These are phyloP conservation scores for Podilymbus podiceps DNA, from an alignment of 2,113 vertebrate genomes.

Conservation along the genomic window DNA sequence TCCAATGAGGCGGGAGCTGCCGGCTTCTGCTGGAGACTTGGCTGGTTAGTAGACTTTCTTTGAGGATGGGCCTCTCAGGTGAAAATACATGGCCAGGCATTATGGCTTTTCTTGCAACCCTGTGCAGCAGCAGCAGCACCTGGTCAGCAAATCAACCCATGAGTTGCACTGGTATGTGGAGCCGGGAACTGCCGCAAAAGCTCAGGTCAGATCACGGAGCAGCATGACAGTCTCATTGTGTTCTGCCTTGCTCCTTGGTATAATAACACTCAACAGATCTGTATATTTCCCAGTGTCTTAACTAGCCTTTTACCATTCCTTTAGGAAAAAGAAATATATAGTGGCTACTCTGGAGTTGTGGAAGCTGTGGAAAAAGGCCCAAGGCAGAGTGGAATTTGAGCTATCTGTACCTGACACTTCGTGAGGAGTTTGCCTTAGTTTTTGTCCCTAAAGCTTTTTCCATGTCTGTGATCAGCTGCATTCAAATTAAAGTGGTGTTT, in stretches of 20 bases:
- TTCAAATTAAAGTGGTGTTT: neutral
- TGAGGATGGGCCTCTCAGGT: neutral
- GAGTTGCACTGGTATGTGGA: neutral
- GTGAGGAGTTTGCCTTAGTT: neutral
- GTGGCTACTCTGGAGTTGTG: neutral
- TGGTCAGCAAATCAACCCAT: neutral
- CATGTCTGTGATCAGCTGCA: neutral
- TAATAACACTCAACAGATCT: neutral
- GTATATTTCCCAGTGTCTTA: neutral
- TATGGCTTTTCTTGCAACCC: neutral
- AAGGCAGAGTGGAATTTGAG: neutral
- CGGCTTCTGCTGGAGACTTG: neutral
- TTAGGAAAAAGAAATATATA: neutral
- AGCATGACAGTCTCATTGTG: neutral
- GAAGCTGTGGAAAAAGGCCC: neutral
- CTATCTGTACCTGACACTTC: neutral
- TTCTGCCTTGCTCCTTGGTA: neutral
- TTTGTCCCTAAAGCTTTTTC: neutral
- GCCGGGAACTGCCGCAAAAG: accelerated
- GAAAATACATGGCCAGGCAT: neutral
- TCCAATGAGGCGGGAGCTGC: neutral
- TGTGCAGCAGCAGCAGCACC: neutral
- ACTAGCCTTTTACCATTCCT: neutral
- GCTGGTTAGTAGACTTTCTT: neutral
- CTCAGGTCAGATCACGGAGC: neutral